phyloP scores from a whole-genome alignment of 1,140 invertebrate species.

The Euura lappo region DNA sequence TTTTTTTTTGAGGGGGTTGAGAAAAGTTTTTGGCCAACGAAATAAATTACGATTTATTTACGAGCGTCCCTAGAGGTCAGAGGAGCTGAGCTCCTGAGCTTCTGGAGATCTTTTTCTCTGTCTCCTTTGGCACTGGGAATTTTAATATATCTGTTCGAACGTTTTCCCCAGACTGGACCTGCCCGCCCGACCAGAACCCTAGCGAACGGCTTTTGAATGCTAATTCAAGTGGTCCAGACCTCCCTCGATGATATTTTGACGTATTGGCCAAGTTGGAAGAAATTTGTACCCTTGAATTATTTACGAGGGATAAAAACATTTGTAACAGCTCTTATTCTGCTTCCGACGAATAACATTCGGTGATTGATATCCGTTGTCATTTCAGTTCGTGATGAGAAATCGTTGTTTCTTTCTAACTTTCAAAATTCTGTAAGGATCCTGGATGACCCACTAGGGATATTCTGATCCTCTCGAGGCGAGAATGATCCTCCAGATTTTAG shows the following conservation, averaged over 20 bases:
- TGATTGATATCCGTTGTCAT: neutral
- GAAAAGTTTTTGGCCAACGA: neutral
- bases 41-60: constrained; percentile 42
- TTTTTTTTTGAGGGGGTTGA: neutral
- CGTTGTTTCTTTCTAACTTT: neutral
- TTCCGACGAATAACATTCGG: neutral
- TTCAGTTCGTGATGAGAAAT: neutral
- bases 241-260: constrained; percentile 45
- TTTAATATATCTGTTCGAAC: constrained; percentile 32
- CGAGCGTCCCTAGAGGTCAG: constrained; percentile 24
- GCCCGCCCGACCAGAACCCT: constrained; percentile 17
- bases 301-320: constrained; percentile 29
- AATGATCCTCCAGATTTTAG: too few relatives aligned
- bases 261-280: constrained; percentile 35
- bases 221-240: constrained; percentile 40
- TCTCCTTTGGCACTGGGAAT: constrained; percentile 22
- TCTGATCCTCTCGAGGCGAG: neutral
- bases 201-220: constrained; percentile 44
- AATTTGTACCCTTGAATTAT: constrained; percentile 34
- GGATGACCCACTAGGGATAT: neutral
- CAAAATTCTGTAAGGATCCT: neutral
- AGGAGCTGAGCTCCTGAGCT: neutral
- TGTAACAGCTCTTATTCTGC: neutral
- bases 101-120: constrained; percentile 5
- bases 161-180: neutral